Conservation (phyloP, 1,140 invertebrate genomes). For the Elysia chlorotica region DNA sequence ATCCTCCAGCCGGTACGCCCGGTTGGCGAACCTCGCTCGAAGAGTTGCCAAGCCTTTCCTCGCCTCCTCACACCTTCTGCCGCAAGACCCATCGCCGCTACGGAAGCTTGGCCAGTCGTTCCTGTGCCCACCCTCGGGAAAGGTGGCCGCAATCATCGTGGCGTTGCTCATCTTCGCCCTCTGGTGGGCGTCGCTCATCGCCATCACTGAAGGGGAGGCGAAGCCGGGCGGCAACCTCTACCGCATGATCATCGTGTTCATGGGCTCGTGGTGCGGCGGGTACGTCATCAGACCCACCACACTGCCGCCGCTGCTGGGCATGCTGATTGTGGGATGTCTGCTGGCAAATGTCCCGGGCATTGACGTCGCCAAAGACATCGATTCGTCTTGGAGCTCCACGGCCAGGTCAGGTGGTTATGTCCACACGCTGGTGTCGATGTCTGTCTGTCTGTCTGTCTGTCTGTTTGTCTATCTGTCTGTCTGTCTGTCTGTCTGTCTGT, state of each 20-base stretch:
- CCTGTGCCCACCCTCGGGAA: constrained; percentile 52
- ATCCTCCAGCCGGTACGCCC: too few relatives aligned
- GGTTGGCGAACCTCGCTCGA: too few relatives aligned
- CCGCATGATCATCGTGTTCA: constrained; percentile 70
- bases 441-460: too few relatives aligned
- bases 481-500: too few relatives aligned
- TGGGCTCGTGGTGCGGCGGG: constrained; percentile 76
- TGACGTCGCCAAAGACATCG: constrained; percentile 60
- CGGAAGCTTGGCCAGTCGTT: constrained; percentile 37
- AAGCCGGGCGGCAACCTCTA: constrained; percentile 79
- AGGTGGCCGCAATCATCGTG: constrained; percentile 37
- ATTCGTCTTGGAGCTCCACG: constrained; percentile 58
- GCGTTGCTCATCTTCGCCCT: constrained; percentile 63
- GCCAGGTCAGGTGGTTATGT: constrained; percentile 50
- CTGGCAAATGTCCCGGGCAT: constrained; percentile 59
- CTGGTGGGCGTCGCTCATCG: constrained; percentile 76
- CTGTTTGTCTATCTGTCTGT: too few relatives aligned
- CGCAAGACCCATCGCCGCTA: constrained; percentile 29
- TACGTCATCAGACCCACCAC: constrained; percentile 77
- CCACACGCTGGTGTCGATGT: too few relatives aligned
- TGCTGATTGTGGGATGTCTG: constrained; percentile 58
- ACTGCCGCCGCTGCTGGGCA: constrained; percentile 75
- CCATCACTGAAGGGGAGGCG: constrained; percentile 75
- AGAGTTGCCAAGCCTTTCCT: too few relatives aligned
- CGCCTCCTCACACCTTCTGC: constrained; percentile 40